Base-by-base conservation (phyloP, 2,888 invertebrate genomes). In the Tinea semifulvella region DNA sequence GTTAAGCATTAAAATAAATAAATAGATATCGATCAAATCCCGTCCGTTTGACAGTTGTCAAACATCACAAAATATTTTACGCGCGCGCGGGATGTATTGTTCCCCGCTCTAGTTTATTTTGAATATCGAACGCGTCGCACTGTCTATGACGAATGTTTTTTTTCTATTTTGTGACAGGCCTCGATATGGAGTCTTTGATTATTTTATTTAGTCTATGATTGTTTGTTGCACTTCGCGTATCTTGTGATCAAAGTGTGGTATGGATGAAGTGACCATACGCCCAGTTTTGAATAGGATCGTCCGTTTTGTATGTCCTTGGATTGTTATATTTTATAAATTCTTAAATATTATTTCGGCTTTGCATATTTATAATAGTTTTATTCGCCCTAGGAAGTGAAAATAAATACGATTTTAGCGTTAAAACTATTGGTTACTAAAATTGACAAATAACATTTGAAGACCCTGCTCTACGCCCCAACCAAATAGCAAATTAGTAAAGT, bases 51-150 rank as follows among this genome's bases (percentile, higher is more conserved):
- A 75, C 77, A 77, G 68, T 77, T 77, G 75, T 75, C 75, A 75
- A 73, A 75, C 65, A 68, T 72, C 71, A 18, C 14, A 72, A 76
- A 75, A 79, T 76, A 75, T 76, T 76, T 76, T 71, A 70, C 71
- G 69, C 67, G 70, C 67, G 69, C 68, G 31, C 20, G n/a, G 17
- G 18, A 6, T 14, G 69, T 71, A 70, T 68, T 65, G 56, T 56
- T 51, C 65, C 56, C 59, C 65, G 69, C 58, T 60, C 69, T 56
- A 72, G 58, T 68, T 72, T 60, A 58, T 57, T 56, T 63, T 55
- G 58, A 68, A 65, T 62, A 60, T 61, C 58, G 63, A 67, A 58
- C 62, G 62, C 68, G 66, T 65, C 69, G 58, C 54, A 58, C 53
- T 59, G 67, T 75, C 73, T 74, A 59, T 61, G 57, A 53, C 57